A percentile compares a stretch with the other conserved stretches of the same genome.
These are phyloP conservation scores for Ophion ventricosus DNA, from an alignment of 2,888 invertebrate species.

Conservation along the genomic window DNA sequence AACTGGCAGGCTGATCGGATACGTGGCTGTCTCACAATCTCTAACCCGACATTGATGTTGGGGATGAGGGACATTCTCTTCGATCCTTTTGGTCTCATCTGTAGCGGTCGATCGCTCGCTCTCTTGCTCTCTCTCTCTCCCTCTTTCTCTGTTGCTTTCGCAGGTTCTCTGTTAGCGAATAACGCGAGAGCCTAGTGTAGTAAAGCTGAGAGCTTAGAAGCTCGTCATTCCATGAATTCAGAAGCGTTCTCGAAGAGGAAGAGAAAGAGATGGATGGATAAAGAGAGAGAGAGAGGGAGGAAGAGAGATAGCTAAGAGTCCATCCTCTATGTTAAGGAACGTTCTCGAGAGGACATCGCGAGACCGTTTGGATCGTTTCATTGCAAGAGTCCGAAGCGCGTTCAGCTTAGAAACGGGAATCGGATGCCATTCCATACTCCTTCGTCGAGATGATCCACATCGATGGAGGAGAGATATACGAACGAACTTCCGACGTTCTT, in stretches of 20 bases:
- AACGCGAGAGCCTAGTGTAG: constrained; percentile 23
- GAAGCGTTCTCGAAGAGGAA: constrained; percentile 12
- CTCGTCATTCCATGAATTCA: constrained; percentile 51
- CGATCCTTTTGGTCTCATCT: constrained; percentile 5
- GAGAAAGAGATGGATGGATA: constrained; percentile 10
- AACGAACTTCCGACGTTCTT: constrained; percentile 41
- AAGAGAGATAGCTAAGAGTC: constrained; percentile 22
- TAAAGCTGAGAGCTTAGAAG: constrained; percentile 48
- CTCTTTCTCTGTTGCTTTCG: neutral
- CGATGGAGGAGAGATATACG: constrained; percentile 30
- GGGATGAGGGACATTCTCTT: constrained; percentile 14
- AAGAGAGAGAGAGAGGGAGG: neutral
- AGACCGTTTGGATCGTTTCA: constrained; percentile 50
- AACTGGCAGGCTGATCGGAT: constrained; percentile 4
- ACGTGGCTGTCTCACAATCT: constrained; percentile 6
- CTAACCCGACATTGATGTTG: constrained; percentile 31
- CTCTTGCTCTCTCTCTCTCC: constrained; percentile 7
- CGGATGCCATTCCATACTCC: constrained; percentile 37
- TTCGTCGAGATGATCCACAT: constrained; percentile 46
- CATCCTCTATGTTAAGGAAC: constrained; percentile 40
- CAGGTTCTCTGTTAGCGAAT: constrained; percentile 6
- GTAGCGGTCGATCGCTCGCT: neutral
- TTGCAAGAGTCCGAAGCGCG: constrained; percentile 36
- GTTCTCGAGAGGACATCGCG: constrained; percentile 45
- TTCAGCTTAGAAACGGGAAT: constrained; percentile 46